phyloP scores from a whole-genome alignment of 2,113 vertebrate species.

The Mastomys natalensis region DNA sequence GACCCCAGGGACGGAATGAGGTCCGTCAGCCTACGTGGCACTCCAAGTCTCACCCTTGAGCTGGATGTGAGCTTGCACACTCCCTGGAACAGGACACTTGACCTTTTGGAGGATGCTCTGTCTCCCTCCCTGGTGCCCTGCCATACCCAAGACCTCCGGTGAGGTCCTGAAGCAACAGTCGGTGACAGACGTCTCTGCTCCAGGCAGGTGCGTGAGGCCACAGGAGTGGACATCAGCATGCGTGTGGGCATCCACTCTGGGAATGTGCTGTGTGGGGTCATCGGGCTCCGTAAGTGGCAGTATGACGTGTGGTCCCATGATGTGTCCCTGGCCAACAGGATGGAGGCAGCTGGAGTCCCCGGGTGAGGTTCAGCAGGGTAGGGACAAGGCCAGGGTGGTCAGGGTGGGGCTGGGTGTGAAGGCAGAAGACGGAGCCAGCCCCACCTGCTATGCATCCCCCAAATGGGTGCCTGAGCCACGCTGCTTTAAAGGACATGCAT shows the following conservation, averaged over 20 bases:
- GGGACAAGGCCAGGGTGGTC: background rate
- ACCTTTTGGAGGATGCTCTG: background rate
- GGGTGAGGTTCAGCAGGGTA: constrained; percentile 89
- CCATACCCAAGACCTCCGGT: background rate
- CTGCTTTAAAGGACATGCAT: constrained; percentile 45
- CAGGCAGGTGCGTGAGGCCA: constrained; percentile 97
- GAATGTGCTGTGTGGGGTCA: constrained; percentile 97
- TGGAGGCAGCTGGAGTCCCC: constrained; percentile 97
- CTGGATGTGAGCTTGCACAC: background rate
- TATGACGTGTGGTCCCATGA: constrained; percentile 99
- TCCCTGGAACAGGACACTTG: background rate
- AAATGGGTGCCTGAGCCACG: background rate
- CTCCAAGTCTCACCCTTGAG: background rate
- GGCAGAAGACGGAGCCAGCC: constrained; percentile 89
- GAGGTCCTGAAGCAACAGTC: background rate
- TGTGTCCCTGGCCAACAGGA: constrained; percentile 97
- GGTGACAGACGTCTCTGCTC: background rate
- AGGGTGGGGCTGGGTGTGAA: constrained; percentile 93
- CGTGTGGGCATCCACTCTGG: constrained; percentile 98
- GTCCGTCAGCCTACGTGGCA: rapidly evolving
- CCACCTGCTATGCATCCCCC: rapidly evolving
- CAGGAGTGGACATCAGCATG: constrained; percentile 98
- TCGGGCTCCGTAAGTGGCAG: constrained; percentile 98
- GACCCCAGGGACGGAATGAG: rapidly evolving
- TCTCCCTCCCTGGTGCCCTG: background rate